Evolutionary conservation across 1,140 invertebrate genomes (phyloP).

Genomic region (Glomeris maerens): DNA sequence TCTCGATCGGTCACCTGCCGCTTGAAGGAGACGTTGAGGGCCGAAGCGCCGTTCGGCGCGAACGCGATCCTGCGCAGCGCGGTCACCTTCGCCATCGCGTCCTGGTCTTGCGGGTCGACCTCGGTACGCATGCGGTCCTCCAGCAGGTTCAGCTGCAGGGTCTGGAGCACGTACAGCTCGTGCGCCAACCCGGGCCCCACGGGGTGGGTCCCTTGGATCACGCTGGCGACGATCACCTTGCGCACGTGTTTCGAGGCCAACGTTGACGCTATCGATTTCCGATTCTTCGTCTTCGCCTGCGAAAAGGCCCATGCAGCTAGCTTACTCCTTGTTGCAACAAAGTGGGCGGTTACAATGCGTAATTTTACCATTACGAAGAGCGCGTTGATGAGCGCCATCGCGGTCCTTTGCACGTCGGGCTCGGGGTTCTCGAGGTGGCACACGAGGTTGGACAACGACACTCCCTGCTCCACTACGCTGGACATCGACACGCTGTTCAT

Average conservation of each 20-base stretch:
- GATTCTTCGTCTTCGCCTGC: constrained; percentile 65
- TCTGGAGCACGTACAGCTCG: constrained; percentile 85
- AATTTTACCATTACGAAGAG: constrained; percentile 72
- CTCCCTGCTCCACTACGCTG: constrained; percentile 68
- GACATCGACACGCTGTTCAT: constrained; percentile 71
- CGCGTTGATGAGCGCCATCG: constrained; percentile 85
- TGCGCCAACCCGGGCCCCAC: constrained; percentile 84
- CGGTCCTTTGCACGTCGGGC: constrained; percentile 75
- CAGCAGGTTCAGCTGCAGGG: constrained; percentile 62
- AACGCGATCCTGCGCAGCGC: constrained; percentile 81
- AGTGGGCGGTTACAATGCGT: too few relatives aligned
- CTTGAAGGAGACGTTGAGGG: too few relatives aligned
- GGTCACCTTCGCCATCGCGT: constrained; percentile 79
- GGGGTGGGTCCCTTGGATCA: constrained; percentile 38
- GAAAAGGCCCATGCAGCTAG: too few relatives aligned
- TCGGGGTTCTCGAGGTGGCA: constrained; percentile 50
- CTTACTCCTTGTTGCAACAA: too few relatives aligned
- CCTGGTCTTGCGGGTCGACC: constrained; percentile 71
- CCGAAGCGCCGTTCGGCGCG: constrained; percentile 67
- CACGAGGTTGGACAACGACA: constrained; percentile 72
- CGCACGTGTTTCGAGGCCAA: constrained; percentile 66
- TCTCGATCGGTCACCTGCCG: too few relatives aligned
- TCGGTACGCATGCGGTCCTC: constrained; percentile 75
- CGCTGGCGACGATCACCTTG: constrained; percentile 55
- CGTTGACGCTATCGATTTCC: constrained; percentile 55